Percentiles rank a stretch among this genome's conserved stretches.
phyloP scores from a whole-genome alignment of 1,140 invertebrate species.

The Caerostris darwini region DNA sequence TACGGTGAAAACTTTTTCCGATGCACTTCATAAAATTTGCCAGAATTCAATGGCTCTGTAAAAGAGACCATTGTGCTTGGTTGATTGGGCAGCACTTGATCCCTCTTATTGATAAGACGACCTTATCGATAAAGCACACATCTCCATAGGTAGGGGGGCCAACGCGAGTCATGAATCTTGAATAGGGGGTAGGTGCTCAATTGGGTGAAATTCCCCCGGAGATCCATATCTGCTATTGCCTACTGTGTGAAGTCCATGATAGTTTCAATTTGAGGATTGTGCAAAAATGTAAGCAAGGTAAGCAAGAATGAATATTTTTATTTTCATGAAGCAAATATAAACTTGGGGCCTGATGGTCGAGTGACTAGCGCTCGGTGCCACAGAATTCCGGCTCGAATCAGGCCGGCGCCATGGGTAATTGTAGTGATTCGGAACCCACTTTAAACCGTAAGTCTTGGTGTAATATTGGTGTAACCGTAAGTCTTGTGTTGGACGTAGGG shows the following conservation, averaged over 20 bases:
- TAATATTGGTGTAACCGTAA: too few relatives aligned
- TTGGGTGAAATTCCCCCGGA: background rate
- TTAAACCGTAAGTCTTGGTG: too few relatives aligned
- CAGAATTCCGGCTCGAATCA: too few relatives aligned
- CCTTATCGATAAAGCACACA: slow-evolving; percentile 4
- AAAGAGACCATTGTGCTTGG: slow-evolving; percentile 2
- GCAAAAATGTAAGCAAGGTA: too few relatives aligned
- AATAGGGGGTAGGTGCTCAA: background rate
- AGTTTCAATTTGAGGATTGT: too few relatives aligned
- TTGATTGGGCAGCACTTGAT: slow-evolving; percentile 18
- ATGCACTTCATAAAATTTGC: slow-evolving; percentile 47
- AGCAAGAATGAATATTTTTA: too few relatives aligned
- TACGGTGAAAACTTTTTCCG: background rate
- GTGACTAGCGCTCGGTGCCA: too few relatives aligned
- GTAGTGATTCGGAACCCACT: too few relatives aligned
- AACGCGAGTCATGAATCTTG: slow-evolving; percentile 4
- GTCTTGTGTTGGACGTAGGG: too few relatives aligned
- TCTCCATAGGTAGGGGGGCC: background rate
- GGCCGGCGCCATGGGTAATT: too few relatives aligned
- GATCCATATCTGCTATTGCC: background rate
- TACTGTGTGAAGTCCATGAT: background rate
- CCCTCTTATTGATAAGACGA: slow-evolving; percentile 26
- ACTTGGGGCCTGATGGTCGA: too few relatives aligned
- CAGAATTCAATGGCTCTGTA: background rate
- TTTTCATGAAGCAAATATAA: too few relatives aligned